Evolutionary conservation across 2,113 vertebrate species (phyloP).

Genomic region (Kryptolebias marmoratus): DNA sequence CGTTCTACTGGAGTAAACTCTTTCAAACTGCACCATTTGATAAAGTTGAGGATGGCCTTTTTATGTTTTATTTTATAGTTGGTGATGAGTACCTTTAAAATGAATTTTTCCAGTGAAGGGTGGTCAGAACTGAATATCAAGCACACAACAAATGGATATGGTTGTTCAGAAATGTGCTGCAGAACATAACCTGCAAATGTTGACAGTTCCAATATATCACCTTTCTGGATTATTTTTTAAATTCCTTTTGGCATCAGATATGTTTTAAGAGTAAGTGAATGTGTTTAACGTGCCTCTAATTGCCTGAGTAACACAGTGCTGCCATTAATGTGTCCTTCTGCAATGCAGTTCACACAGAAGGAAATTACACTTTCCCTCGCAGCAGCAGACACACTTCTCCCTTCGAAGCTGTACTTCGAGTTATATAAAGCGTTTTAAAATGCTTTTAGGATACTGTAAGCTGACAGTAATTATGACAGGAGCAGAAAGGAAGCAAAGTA

Average conservation of each 20-base stretch:
- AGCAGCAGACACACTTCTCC: background rate
- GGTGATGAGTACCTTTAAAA: no score
- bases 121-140: no score
- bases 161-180: no score
- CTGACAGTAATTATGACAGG: background rate
- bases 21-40: no score
- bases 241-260: background rate
- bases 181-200: no score
- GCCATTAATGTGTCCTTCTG: constrained; percentile 2
- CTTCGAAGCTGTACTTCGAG: constrained; percentile 1
- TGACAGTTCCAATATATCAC: no score
- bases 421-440: background rate
- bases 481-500: background rate
- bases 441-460: background rate
- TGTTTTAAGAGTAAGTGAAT: background rate
- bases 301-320: background rate
- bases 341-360: background rate
- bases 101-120: no score
- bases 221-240: no score
- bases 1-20: no score
- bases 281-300: background rate
- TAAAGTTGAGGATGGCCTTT: no score
- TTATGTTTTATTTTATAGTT: no score
- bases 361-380: constrained; percentile 11
- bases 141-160: no score